These are phyloP conservation scores for Drosophila micromelanica DNA, from an alignment of 1,140 invertebrate species.

Conservation along the genomic window DNA sequence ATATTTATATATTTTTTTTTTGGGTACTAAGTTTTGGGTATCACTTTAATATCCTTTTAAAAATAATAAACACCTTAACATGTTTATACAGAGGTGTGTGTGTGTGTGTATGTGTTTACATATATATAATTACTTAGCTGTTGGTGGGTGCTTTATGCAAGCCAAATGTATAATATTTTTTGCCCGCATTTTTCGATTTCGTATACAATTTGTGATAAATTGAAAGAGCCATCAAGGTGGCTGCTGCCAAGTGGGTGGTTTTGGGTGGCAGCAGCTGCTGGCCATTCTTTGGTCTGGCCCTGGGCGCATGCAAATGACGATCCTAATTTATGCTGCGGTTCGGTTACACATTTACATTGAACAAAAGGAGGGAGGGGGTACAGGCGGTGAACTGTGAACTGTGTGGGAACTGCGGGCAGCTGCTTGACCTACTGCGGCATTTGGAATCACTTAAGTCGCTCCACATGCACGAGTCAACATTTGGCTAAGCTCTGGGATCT, in stretches of 20 bases:
- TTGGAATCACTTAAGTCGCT: conserved; percentile 69
- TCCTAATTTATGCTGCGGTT: conserved; percentile 79
- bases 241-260: background rate
- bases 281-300: conserved; percentile 29
- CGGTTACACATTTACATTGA: conserved; percentile 70
- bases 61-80: too few species aligned
- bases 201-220: conserved; percentile 50
- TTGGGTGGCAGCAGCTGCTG: background rate
- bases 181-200: conserved; percentile 39
- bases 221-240: conserved; percentile 17
- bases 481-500: conserved; percentile 44
- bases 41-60: too few species aligned
- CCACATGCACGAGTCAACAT: conserved; percentile 76
- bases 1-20: too few species aligned
- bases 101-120: background rate
- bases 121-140: background rate
- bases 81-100: background rate
- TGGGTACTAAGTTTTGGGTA: too few species aligned
- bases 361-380: background rate
- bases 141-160: background rate
- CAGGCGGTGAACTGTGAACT: background rate
- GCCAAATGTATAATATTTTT: conserved; percentile 2
- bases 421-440: conserved; percentile 68
- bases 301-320: conserved; percentile 66
- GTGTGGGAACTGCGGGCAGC: conserved; percentile 27